These are phyloP conservation scores for Zaprionus ornatus DNA, from an alignment of 1,140 invertebrate species.

Conservation along the genomic window DNA sequence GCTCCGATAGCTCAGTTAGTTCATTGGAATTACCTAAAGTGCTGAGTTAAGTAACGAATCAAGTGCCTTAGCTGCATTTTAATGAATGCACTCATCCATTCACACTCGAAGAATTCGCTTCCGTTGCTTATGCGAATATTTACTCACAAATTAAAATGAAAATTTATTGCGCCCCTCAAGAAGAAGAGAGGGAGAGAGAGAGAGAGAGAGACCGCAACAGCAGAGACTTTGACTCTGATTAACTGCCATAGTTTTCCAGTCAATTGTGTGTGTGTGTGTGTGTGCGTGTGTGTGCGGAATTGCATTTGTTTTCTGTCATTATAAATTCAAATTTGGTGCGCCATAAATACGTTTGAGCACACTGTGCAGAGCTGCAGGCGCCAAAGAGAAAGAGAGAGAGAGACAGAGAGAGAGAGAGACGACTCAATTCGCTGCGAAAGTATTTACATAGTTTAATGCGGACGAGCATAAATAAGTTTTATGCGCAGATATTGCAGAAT, in stretches of 20 bases:
- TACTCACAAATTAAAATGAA: slow-evolving; percentile 76
- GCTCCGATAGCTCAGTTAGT: not conserved
- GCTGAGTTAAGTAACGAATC: slow-evolving; percentile 8
- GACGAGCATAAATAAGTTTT: slow-evolving; percentile 73
- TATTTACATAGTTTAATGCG: slow-evolving; percentile 67
- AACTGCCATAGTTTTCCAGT: slow-evolving; percentile 65
- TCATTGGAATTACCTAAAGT: not conserved
- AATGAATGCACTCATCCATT: slow-evolving; percentile 63
- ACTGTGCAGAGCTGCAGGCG: slow-evolving; percentile 52
- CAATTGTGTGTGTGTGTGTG: slow-evolving; percentile 14
- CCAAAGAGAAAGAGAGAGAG: not conserved
- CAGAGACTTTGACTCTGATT: slow-evolving; percentile 72
- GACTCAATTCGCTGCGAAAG: slow-evolving; percentile 11
- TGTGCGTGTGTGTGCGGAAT: slow-evolving; percentile 41
- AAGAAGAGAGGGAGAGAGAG: slow-evolving; percentile 17
- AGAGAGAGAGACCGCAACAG: slow-evolving; percentile 26
- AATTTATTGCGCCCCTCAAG: slow-evolving; percentile 64
- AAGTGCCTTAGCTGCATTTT: slow-evolving; percentile 4
- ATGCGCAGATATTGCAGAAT: slow-evolving; percentile 69
- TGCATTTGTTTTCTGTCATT: slow-evolving; percentile 79
- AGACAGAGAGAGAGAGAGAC: slow-evolving; percentile 9
- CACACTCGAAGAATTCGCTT: slow-evolving; percentile 47
- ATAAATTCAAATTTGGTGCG: slow-evolving; percentile 77
- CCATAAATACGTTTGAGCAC: slow-evolving; percentile 65
- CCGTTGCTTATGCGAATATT: slow-evolving; percentile 65